A percentile compares a stretch with the other conserved stretches of the same genome.
Conservation (phyloP, 23 tunicate species). For the Halocynthia roretzi region DNA sequence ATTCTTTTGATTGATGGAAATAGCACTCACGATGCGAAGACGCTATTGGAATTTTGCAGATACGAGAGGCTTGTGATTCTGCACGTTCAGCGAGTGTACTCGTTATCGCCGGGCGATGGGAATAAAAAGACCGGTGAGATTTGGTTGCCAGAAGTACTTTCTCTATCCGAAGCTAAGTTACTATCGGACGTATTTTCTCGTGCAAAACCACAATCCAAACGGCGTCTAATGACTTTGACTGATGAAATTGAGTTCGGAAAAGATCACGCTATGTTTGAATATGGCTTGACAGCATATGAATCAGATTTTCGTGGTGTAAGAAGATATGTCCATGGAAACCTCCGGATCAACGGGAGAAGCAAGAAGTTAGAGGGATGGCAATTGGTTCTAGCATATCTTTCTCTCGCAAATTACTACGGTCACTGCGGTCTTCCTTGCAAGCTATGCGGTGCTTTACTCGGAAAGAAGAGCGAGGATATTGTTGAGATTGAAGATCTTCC, state of each 20-base stretch:
- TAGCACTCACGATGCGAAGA: slow-evolving; percentile 36
- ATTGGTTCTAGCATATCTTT: slow-evolving; percentile 7
- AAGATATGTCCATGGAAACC: slow-evolving; percentile 43
- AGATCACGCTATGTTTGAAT: slow-evolving; percentile 29
- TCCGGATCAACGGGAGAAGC: background rate
- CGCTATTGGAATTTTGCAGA: slow-evolving; percentile 23
- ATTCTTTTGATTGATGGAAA: slow-evolving; percentile 52
- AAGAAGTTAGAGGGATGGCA: background rate
- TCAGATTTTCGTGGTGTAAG: slow-evolving; percentile 41
- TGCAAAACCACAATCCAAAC: slow-evolving; percentile 13
- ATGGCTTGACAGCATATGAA: slow-evolving; percentile 46
- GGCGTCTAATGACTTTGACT: background rate
- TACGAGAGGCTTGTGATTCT: slow-evolving; percentile 37
- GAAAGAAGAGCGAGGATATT: background rate
- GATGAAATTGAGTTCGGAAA: background rate
- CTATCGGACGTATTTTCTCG: background rate
- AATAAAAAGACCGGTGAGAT: background rate
- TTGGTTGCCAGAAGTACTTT: background rate
- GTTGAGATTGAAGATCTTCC: slow-evolving; percentile 27
- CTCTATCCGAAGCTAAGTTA: background rate
- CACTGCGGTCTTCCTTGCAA: slow-evolving; percentile 36
- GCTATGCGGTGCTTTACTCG: slow-evolving; percentile 17
- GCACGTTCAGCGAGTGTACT: slow-evolving; percentile 50
- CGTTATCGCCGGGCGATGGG: background rate
- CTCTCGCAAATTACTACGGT: slow-evolving; percentile 35